Percentiles rank a stretch among this genome's conserved stretches.
These are phyloP conservation scores for Shargacucullia verbasci DNA, from an alignment of 2,888 invertebrate genomes.

Conservation along the genomic window DNA sequence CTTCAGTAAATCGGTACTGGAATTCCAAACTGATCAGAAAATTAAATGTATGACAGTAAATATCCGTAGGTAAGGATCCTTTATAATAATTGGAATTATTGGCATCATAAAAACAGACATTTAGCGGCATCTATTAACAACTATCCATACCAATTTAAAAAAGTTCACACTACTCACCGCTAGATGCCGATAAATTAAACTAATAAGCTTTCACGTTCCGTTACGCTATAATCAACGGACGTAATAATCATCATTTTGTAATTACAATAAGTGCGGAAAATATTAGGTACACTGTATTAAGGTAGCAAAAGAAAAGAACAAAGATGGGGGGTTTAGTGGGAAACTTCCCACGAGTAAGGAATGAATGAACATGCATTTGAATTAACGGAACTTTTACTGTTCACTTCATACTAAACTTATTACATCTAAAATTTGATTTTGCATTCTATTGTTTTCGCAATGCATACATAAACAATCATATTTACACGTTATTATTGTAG, in stretches of 20 bases:
- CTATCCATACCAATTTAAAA: constrained; percentile 1
- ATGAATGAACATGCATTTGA: constrained; percentile 37
- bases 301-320: constrained; percentile 41
- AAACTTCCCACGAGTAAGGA: constrained; percentile 64
- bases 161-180: neutral
- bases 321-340: constrained; percentile 57
- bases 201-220: constrained; percentile 42
- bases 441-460: constrained; percentile 24
- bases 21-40: no score
- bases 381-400: constrained; percentile 56
- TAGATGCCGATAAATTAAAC: constrained; percentile 43
- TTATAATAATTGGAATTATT: no score
- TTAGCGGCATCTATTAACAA: constrained; percentile 4
- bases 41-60: no score
- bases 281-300: constrained; percentile 39
- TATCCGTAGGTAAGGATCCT: no score
- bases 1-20: no score
- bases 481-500: neutral
- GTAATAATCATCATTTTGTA: constrained; percentile 55
- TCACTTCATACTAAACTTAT: constrained; percentile 9
- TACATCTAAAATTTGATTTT: constrained; percentile 26
- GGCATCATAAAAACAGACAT: neutral
- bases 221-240: constrained; percentile 41
- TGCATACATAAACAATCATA: neutral
- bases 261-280: constrained; percentile 55